These are phyloP conservation scores for Calypte anna DNA, from an alignment of 2,113 vertebrate species.

Conservation along the genomic window DNA sequence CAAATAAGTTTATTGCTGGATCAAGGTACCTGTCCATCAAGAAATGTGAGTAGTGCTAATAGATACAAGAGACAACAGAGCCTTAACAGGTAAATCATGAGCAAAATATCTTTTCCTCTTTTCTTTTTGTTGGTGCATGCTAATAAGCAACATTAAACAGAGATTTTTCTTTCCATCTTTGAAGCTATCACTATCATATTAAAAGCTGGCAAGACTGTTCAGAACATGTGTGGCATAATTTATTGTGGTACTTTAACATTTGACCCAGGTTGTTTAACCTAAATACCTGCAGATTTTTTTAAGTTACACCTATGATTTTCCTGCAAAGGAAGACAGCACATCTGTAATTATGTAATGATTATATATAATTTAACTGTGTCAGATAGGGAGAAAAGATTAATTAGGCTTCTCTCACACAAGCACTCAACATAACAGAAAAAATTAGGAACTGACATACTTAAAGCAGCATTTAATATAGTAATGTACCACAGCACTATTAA, in stretches of 20 bases:
- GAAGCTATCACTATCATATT: background rate
- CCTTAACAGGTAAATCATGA: background rate
- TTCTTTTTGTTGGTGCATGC: background rate
- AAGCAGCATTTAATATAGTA: slow-evolving; percentile 63
- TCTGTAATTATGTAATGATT: slow-evolving; percentile 57
- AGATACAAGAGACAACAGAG: background rate
- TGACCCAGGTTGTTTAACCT: slow-evolving; percentile 40
- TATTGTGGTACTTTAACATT: background rate
- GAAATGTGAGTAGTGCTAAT: background rate
- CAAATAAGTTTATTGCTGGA: background rate
- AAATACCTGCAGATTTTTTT: slow-evolving; percentile 19
- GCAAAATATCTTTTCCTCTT: background rate
- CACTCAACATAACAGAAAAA: slow-evolving; percentile 23
- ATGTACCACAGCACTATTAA: slow-evolving; percentile 39
- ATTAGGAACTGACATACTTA: slow-evolving; percentile 63
- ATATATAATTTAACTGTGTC: slow-evolving; percentile 37
- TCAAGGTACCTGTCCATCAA: background rate
- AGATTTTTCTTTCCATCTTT: background rate
- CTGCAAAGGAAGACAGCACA: background rate
- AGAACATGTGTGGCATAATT: background rate
- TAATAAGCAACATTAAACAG: background rate
- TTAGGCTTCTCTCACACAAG: background rate
- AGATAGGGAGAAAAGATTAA: background rate
- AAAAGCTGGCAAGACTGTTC: background rate
- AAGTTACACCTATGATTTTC: slow-evolving; percentile 10